phyloP scores from a whole-genome alignment of 2,797 vertebrate genomes.

The Alouatta caraya region DNA sequence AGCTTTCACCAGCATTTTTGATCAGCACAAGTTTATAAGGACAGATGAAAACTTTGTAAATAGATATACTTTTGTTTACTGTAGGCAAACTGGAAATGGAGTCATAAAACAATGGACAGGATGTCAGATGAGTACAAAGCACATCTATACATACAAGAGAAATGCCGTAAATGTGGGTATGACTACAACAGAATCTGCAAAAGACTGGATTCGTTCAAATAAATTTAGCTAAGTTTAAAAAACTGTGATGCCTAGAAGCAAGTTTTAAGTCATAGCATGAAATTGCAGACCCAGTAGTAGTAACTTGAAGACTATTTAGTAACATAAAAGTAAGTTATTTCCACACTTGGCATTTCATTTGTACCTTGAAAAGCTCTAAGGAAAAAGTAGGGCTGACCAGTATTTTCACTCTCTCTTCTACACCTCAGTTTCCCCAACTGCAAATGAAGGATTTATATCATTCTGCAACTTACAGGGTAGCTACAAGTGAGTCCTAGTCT shows the following conservation, averaged over 20 bases:
- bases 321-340: background rate
- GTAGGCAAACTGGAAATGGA: constrained; percentile 9
- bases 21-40: constrained; percentile 59
- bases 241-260: constrained; percentile 16
- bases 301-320: background rate
- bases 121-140: constrained; percentile 42
- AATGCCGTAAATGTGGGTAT: background rate
- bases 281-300: background rate
- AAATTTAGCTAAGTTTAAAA: background rate
- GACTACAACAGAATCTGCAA: background rate
- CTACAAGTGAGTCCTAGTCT: background rate
- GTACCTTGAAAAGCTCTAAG: background rate
- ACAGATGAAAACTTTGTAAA: constrained; percentile 57
- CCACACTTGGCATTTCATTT: background rate
- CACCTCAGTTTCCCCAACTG: background rate
- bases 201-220: constrained; percentile 17
- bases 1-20: constrained; percentile 38
- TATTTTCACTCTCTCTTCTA: background rate
- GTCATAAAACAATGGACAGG: constrained; percentile 25
- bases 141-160: background rate
- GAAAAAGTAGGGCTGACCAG: background rate
- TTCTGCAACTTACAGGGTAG: background rate
- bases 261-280: background rate
- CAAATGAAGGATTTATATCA: background rate
- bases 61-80: constrained; percentile 55